Conservation (phyloP, 2,113 vertebrate species). For the Pampusana beccarii region DNA sequence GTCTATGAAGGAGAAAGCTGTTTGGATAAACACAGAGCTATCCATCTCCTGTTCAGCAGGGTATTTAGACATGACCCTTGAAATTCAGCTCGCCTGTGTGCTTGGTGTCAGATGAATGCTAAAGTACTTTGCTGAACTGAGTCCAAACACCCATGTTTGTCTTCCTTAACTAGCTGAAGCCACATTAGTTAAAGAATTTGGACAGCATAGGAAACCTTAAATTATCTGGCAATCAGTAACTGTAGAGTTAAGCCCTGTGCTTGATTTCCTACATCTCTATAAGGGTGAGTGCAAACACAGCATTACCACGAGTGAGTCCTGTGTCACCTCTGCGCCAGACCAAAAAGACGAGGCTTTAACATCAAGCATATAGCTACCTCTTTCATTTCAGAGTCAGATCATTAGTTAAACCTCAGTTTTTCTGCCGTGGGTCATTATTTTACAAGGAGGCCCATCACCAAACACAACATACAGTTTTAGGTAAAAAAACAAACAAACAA, state of each 20-base stretch:
- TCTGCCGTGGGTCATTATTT: neutral
- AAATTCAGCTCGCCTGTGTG: neutral
- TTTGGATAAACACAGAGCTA: neutral
- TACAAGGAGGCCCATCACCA: neutral
- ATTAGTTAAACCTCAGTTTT: rapidly evolving
- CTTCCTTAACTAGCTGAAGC: neutral
- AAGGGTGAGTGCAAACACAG: neutral
- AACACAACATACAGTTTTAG: neutral
- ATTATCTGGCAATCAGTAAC: neutral
- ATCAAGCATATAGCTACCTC: neutral
- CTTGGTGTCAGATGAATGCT: neutral
- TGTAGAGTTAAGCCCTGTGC: neutral
- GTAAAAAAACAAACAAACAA: neutral
- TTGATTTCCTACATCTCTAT: neutral
- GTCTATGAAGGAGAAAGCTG: neutral
- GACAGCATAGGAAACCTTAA: constrained; percentile 19
- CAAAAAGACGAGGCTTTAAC: neutral
- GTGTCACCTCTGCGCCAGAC: neutral
- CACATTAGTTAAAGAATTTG: neutral
- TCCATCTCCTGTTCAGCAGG: neutral
- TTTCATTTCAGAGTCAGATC: neutral
- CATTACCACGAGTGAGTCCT: neutral
- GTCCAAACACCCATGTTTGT: neutral
- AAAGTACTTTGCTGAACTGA: neutral
- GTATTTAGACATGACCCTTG: neutral